Evolutionary conservation across 2,888 invertebrate genomes (phyloP).

Genomic region (Coenonympha arcania): DNA sequence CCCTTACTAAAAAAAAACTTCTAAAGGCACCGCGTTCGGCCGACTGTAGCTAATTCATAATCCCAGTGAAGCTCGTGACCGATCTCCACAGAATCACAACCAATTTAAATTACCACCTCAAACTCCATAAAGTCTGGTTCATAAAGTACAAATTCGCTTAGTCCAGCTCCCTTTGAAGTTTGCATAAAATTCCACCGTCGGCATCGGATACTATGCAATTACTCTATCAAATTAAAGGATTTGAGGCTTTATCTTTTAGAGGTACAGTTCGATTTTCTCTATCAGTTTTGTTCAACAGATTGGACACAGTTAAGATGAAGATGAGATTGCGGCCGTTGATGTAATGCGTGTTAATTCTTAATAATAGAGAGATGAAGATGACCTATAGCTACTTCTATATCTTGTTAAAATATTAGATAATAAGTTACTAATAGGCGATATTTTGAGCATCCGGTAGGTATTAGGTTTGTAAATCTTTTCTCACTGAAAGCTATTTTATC

Average conservation of each 20-base stretch:
- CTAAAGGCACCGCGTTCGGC: constrained; percentile 21
- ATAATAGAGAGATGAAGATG: constrained; percentile 21
- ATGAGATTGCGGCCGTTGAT: constrained; percentile 18
- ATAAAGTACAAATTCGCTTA: constrained; percentile 11
- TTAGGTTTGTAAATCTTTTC: no score
- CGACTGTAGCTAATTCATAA: constrained; percentile 30
- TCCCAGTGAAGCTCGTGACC: constrained; percentile 26
- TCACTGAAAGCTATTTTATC: no score
- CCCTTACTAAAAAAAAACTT: constrained; percentile 10
- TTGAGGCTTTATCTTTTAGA: constrained; percentile 12
- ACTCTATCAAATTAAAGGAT: background rate
- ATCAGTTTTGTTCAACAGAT: background rate
- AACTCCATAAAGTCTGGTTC: background rate
- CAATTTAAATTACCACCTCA: background rate
- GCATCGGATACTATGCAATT: constrained; percentile 12
- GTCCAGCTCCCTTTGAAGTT: background rate
- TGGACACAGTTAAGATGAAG: constrained; percentile 12
- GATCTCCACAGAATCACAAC: constrained; percentile 3
- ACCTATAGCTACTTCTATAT: background rate
- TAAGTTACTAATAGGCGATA: no score
- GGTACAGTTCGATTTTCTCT: constrained; percentile 14
- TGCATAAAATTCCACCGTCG: constrained; percentile 5
- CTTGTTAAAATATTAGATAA: no score
- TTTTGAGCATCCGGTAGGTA: no score
- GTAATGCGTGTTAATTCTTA: constrained; percentile 31